Evolutionary conservation across 2,113 vertebrate genomes (phyloP), one percentile per base, ranked within the genome.

Genomic region (Rhynchopsitta pachyrhyncha): DNA sequence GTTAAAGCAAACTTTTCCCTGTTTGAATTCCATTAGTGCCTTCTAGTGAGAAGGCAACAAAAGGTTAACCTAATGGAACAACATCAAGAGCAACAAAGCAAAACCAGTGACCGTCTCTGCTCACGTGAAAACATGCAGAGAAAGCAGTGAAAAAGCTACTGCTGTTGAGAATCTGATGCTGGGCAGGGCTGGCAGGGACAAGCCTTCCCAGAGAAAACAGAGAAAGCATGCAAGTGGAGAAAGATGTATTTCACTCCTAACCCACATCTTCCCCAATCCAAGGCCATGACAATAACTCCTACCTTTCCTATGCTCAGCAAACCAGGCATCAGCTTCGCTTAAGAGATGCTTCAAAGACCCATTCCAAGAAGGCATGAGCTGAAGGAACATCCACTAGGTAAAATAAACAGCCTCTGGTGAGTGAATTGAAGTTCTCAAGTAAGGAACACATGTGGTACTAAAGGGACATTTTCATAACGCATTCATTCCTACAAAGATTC

Each of bases 321-420:
- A 98, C 99, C 99, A 99, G 84, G 98, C 97, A 46, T 99, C 99
- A 11, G 99, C 99, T 83, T 99, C 99, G 2, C 97, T 88, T 31
- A 99, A 95, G 69, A 99, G 98, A 84, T 99, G 99, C 94, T 99
- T 99, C 94, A 99, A 98, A 13, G 99, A 98, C 23, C 99, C 99
- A 24, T 98, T 99, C 99, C 99, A 99, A 7, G 98, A 99, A 82
- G 98, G 98, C 96, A 99, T 98, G 28, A 99, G 97, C 97, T 99
- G 99, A 88, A 99, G 98, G 91, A 99, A 99, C 99, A 99, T 99
- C 99, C 99, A 99, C 99, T 99, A 85, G 15, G 31, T 28, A 90
- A 90, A 93, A 96, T 0, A 59, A 82, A 63, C 4, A 91, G 39
- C 79, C 17, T 37, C 42, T 1, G 33, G 41, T 90, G 24, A 96